A percentile compares a stretch with the other conserved stretches of the same genome.
These are phyloP conservation scores for Leptothorax acervorum DNA, from an alignment of 2,888 invertebrate genomes.

Conservation along the genomic window DNA sequence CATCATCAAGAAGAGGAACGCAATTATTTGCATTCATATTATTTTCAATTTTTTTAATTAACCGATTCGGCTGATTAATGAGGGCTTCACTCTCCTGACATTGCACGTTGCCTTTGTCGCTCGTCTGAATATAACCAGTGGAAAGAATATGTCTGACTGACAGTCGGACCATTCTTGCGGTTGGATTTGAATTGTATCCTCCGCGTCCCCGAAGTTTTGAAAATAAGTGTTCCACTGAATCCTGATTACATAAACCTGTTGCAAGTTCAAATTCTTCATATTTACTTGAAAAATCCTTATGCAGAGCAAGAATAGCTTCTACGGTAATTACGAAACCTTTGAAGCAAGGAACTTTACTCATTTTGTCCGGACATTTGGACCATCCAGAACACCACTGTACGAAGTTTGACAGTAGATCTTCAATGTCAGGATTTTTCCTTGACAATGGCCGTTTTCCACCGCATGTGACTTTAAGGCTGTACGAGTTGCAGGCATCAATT, in stretches of 20 bases:
- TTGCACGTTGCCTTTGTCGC: not conserved
- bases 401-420: not conserved
- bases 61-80: not conserved
- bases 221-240: not conserved
- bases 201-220: not conserved
- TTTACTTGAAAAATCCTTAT: not conserved
- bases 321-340: not conserved
- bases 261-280: not conserved
- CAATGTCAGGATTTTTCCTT: not conserved
- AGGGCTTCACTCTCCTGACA: slow-evolving; percentile 1
- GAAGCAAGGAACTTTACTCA: not conserved
- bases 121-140: not conserved
- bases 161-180: not conserved
- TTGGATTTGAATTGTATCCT: not conserved
- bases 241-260: not conserved
- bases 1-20: not conserved
- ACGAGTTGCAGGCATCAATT: not conserved
- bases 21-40: not conserved
- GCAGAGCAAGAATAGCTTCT: not conserved
- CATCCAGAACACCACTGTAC: not conserved
- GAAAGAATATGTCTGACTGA: not conserved
- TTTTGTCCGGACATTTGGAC: not conserved
- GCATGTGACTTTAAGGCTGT: not conserved
- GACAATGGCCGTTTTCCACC: not conserved
- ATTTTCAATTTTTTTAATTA: not conserved